Evolutionary conservation across 2,113 vertebrate species (phyloP), one percentile per base, ranked within the genome.

Genomic region (Indicator indicator): DNA sequence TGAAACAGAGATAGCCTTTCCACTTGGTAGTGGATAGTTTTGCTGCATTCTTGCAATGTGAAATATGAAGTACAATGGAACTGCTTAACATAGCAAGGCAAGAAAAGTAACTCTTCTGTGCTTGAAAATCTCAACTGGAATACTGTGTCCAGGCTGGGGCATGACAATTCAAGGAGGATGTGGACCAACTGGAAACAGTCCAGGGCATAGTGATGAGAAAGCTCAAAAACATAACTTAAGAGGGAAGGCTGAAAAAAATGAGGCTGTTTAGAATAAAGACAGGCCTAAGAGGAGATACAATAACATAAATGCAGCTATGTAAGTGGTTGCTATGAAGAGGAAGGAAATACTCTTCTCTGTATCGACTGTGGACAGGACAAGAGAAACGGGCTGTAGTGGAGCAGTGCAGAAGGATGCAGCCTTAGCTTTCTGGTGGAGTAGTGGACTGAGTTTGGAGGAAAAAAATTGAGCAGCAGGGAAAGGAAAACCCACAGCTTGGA

Each of bases 401-500:
- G 28, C 33, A 27, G 21, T 56, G n/a, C 67, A 77, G 60, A 70
- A 17, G 16, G 17, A 56, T n/a, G 44, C 8, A 56, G 63, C 33
- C 38, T 58, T 81, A 26, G 26, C 7, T 83, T 68, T 81, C 38
- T 82, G 72, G 15, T 50, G 16, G 20, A 69, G 11, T 2, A 3
- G 4, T 54, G 67, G 38, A 16, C 12, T 89, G 73, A 75, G 78
- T 88, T 46, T 83, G 16, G 8, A 1, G 62, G 56, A 79, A 42
- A 48, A 1, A 2, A 19, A 26, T 26, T 48, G 40, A 85, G 20
- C 54, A 74, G 20, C 1, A 1, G 9, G 26, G 21, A 89, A 75
- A 84, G 23, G 40, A 5, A 79, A 81, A 78, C 50, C 12, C 6
- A n/a, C 0, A 0, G 20, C 36, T 85, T 0, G 0, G 12, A 13